These are phyloP conservation scores for Myopa testacea DNA, from an alignment of 2,888 invertebrate species.

Conservation along the genomic window DNA sequence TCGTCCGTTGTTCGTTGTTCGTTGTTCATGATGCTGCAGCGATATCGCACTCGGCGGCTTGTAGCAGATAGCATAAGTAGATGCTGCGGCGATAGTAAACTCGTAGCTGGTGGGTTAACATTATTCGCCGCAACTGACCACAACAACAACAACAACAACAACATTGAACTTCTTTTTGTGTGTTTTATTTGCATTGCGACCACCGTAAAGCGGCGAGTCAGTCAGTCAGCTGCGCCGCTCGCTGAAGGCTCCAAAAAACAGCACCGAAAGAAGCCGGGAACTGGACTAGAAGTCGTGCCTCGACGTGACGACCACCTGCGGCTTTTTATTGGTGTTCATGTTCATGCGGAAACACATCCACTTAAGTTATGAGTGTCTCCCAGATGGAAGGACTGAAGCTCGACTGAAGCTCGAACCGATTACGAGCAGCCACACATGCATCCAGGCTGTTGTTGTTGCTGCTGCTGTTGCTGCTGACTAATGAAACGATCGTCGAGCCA, in stretches of 20 bases:
- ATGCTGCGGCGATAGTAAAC: slow-evolving; percentile 24
- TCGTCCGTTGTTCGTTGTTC: slow-evolving; percentile 36
- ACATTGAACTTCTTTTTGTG: background rate
- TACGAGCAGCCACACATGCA: slow-evolving; percentile 10
- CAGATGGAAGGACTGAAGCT: background rate
- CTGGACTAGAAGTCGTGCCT: slow-evolving; percentile 30
- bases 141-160: slow-evolving; percentile 5
- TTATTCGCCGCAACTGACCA: slow-evolving; percentile 5
- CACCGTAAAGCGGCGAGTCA: slow-evolving; percentile 9
- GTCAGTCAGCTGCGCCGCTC: background rate
- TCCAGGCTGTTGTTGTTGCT: slow-evolving; percentile 11
- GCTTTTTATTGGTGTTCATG: slow-evolving; percentile 51
- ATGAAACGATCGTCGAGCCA: slow-evolving; percentile 17
- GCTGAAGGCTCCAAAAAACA: background rate
- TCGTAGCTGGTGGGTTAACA: background rate
- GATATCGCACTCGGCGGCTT: background rate
- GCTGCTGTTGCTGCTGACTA: slow-evolving; percentile 17
- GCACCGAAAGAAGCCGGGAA: background rate
- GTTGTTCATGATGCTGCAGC: slow-evolving; percentile 11
- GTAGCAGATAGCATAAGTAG: background rate
- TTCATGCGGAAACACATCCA: slow-evolving; percentile 45
- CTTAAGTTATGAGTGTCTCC: slow-evolving; percentile 45
- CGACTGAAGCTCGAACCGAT: background rate
- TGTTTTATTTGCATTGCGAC: slow-evolving; percentile 19
- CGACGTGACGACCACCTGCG: slow-evolving; percentile 51